phyloP scores from a whole-genome alignment of 1,140 invertebrate species.

The Drosophila albomicans region DNA sequence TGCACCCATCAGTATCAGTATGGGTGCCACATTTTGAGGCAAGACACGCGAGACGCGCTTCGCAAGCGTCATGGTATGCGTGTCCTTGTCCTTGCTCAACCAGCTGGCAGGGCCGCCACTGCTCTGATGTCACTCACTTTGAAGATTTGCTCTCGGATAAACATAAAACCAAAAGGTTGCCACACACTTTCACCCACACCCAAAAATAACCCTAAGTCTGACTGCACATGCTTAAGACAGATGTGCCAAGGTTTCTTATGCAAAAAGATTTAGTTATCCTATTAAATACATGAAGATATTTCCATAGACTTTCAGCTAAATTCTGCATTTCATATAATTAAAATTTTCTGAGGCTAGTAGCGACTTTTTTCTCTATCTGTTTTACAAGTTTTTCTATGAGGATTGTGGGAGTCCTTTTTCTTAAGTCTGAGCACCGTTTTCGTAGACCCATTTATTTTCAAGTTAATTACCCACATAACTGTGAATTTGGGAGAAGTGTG shows the following conservation, averaged over 20 bases:
- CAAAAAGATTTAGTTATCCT: constrained; percentile 9
- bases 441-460: too few relatives aligned
- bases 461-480: too few relatives aligned
- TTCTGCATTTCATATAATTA: background rate
- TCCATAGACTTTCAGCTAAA: background rate
- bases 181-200: constrained; percentile 5
- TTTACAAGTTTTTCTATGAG: too few relatives aligned
- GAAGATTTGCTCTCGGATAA: constrained; percentile 57
- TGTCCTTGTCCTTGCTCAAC: constrained; percentile 75
- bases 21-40: constrained; percentile 22
- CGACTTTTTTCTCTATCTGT: too few relatives aligned
- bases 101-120: constrained; percentile 51
- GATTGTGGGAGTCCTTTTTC: too few relatives aligned
- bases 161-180: constrained; percentile 26
- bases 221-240: background rate
- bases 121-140: constrained; percentile 69
- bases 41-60: background rate
- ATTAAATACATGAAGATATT: background rate
- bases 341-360: background rate
- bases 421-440: too few relatives aligned
- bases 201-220: background rate
- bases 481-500: too few relatives aligned
- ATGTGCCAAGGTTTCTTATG: background rate
- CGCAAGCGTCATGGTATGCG: constrained; percentile 19
- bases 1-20: constrained; percentile 23